Evolutionary conservation across 2,888 invertebrate genomes (phyloP).

Genomic region (Hetaerina titia): DNA sequence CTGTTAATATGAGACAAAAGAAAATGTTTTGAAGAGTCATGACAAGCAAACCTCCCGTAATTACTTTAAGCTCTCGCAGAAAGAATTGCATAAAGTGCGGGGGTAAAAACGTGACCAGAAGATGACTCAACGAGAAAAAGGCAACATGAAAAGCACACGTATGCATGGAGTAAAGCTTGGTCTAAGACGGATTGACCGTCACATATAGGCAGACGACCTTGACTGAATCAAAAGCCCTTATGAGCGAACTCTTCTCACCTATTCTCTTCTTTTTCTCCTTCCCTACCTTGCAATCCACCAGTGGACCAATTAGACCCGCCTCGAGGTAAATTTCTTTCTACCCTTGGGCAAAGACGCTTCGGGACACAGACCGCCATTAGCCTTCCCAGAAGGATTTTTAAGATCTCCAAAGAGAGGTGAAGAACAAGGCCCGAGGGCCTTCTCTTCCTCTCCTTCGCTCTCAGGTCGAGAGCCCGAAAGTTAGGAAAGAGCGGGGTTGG

Average conservation of each 20-base stretch:
- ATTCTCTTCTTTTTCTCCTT: neutral
- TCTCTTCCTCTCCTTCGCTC: neutral
- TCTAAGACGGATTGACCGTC: neutral
- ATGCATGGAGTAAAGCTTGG: neutral
- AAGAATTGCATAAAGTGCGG: neutral
- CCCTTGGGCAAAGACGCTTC: neutral
- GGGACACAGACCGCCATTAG: conserved; percentile 39
- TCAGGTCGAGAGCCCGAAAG: neutral
- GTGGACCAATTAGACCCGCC: neutral
- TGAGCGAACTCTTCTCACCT: neutral
- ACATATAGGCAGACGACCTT: conserved; percentile 44
- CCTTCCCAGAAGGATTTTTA: conserved; percentile 45
- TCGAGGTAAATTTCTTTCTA: conserved; percentile 12
- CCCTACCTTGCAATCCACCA: neutral
- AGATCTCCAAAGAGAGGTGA: conserved; percentile 1
- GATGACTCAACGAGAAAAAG: conserved; percentile 8
- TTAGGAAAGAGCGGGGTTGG: neutral
- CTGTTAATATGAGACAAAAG: neutral
- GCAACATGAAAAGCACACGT: neutral
- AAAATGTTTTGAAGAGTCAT: neutral
- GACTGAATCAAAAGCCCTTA: conserved; percentile 24
- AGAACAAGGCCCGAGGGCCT: conserved; percentile 27
- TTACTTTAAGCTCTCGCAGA: neutral
- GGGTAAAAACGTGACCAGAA: neutral
- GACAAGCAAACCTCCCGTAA: neutral